Conservation (phyloP, 2,113 vertebrate species). For the Eupsittula cactorum region DNA sequence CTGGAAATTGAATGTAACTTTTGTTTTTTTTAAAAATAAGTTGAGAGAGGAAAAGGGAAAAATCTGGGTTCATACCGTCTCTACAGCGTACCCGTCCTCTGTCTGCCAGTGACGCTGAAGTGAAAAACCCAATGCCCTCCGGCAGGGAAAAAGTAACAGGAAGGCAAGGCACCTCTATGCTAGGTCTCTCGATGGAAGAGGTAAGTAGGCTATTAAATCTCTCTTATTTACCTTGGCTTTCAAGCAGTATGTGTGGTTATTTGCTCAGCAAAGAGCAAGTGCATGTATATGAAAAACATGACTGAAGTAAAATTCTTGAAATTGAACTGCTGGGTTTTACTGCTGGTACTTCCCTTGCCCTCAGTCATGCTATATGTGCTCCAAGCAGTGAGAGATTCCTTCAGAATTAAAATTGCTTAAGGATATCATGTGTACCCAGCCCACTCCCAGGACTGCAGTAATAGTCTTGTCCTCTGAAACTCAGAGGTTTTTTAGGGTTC, state of each 20-base stretch:
- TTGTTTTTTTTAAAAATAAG: not conserved
- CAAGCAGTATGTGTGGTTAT: not conserved
- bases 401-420: not conserved
- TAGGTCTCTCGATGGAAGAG: conserved; percentile 89
- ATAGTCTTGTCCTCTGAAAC: not conserved
- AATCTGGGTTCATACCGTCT: conserved; percentile 8
- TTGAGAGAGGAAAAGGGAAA: not conserved
- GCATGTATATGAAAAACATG: not conserved
- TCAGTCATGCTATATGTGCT: not conserved
- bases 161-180: conserved; percentile 78
- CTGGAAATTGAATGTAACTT: conserved; percentile 1
- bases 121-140: conserved; percentile 68
- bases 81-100: conserved; percentile 79
- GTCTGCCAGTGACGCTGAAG: conserved; percentile 81
- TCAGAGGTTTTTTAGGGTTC: not conserved
- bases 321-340: not conserved
- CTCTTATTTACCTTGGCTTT: not conserved
- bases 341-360: not conserved
- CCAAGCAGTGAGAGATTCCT: not conserved
- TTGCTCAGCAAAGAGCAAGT: not conserved
- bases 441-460: not conserved
- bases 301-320: not conserved
- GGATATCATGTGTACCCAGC: not conserved
- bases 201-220: conserved; percentile 69
- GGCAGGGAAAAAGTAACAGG: conserved; percentile 77